Base-by-base conservation (phyloP, 2,888 invertebrate species). In the Eueremaeus valkanovi region DNA sequence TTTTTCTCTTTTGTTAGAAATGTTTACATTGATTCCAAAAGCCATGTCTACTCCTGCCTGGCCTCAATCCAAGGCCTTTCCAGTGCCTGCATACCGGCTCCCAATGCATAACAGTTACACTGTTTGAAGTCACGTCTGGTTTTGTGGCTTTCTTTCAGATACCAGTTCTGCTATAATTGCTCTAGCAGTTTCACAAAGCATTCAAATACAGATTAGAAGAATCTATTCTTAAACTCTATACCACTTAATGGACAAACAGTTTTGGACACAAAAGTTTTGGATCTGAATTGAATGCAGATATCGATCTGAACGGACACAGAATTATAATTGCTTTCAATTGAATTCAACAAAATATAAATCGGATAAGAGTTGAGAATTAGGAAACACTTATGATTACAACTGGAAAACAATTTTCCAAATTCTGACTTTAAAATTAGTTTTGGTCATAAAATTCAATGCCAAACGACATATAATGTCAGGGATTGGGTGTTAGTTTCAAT, bases 11-110 rank as follows among this genome's bases (percentile, higher is more conserved):
- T 55, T 55, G 55, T 55, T 45, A 3, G 45, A 8, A 58, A 58
- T 58, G 29, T 58, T 58, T 58, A 58, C 58, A 58, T 58, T 18
- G 58, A 58, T 58, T 58, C 58, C 31, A 58, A 58, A 31, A 58
- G 58, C 31, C 16, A 31, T 29, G 16, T 11, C 58, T 31, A 58
- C 63, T 66, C 63, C 36, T 66, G 63, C 36, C 33, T 66, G n/a
- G 21, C 55, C n/a, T 27, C 27, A n/a, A 3, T 55, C n/a, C n/a
- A n/a, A n/a, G n/a, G n/a, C n/a, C n/a, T n/a, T n/a, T n/a, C n/a
- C n/a, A n/a, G 29, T 27, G n/a, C 24, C 21, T 58, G 29, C 24
- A 58, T 58, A 58, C 58, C 58, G 63, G 31, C 63, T 66, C 21
- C 21, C 63, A 58, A 29, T 24, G 58, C 58, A 24, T 3, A 45